Conservation (phyloP, 2,888 invertebrate genomes). For the Dascillus cervinus region DNA sequence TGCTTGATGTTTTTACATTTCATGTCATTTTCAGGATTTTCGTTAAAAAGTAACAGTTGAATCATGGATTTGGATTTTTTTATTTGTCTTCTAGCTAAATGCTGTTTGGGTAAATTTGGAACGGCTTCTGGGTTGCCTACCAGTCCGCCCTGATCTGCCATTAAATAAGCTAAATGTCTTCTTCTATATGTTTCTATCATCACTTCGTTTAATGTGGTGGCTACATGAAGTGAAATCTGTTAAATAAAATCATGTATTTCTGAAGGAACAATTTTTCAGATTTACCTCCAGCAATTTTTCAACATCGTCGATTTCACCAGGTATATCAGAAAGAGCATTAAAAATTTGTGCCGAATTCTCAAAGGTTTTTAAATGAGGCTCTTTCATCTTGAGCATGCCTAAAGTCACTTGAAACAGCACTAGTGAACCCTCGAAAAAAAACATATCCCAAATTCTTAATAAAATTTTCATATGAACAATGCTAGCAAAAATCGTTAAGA, state of each 20-base stretch:
- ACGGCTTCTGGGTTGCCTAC: slow-evolving; percentile 85
- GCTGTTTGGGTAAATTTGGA: slow-evolving; percentile 90
- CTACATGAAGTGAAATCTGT: slow-evolving; percentile 63
- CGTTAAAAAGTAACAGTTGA: slow-evolving; percentile 80
- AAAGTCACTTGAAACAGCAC: slow-evolving; percentile 90
- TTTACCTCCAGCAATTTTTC: slow-evolving; percentile 73
- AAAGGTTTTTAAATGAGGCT: slow-evolving; percentile 70
- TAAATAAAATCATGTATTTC: not conserved
- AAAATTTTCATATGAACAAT: slow-evolving; percentile 95
- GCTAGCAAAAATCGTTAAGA: slow-evolving; percentile 91
- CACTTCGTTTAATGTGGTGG: slow-evolving; percentile 75
- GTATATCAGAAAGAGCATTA: slow-evolving; percentile 92
- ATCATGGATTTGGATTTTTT: slow-evolving; percentile 86
- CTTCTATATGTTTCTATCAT: slow-evolving; percentile 83
- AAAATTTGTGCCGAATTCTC: slow-evolving; percentile 98
- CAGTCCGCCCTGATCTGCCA: slow-evolving; percentile 93
- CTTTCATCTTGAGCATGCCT: slow-evolving; percentile 88
- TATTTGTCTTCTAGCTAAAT: slow-evolving; percentile 77
- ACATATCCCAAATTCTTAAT: slow-evolving; percentile 91
- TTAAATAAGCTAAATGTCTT: slow-evolving; percentile 88
- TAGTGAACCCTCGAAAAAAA: slow-evolving; percentile 93
- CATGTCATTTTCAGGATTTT: slow-evolving; percentile 69
- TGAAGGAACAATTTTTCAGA: slow-evolving; percentile 28
- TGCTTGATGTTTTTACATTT: slow-evolving; percentile 96
- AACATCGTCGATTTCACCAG: slow-evolving; percentile 88